Conservation (phyloP, 2,888 invertebrate species). For the Hymenopus coronatus region DNA sequence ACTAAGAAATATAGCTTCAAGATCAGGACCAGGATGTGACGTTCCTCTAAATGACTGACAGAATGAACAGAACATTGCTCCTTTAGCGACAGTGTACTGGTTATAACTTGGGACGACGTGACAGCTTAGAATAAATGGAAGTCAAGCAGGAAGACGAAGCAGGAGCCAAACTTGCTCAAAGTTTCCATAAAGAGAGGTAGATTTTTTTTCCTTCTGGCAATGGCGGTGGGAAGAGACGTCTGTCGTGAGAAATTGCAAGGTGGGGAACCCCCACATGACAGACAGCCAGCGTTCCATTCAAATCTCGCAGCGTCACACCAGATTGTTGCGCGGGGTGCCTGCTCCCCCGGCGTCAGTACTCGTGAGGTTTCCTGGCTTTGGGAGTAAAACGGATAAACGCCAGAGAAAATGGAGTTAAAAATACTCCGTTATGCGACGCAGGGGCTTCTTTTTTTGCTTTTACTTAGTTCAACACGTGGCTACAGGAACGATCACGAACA, state of each 20-base stretch:
- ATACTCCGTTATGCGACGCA: background rate
- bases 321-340: background rate
- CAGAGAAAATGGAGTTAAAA: background rate
- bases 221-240: conserved; percentile 5
- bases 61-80: background rate
- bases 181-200: background rate
- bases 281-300: background rate
- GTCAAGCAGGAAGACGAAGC: background rate
- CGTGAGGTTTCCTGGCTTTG: background rate
- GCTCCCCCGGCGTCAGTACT: background rate
- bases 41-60: too few relatives aligned
- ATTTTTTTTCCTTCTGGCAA: background rate
- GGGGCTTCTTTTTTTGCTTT: background rate
- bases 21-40: too few relatives aligned
- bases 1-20: too few relatives aligned
- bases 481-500: too few relatives aligned
- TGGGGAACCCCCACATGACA: background rate
- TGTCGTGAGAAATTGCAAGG: conserved; percentile 27
- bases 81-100: background rate
- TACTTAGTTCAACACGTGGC: background rate
- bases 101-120: background rate
- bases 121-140: background rate
- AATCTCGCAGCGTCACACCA: background rate
- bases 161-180: background rate
- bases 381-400: background rate